Conservation (phyloP, 1,140 invertebrate species). For the Globodera ellingtonae region DNA sequence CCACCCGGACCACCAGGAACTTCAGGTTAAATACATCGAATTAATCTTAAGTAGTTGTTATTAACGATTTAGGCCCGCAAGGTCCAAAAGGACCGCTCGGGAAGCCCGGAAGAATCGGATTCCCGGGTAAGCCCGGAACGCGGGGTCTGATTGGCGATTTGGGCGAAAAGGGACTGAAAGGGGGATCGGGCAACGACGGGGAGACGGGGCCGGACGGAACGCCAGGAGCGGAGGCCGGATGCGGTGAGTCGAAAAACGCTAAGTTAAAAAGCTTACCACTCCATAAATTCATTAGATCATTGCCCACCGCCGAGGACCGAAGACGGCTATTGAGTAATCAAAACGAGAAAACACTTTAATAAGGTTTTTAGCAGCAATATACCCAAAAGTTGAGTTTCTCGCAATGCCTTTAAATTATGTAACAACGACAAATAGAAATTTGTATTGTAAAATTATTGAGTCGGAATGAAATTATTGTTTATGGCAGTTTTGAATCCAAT, state of each 20-base stretch:
- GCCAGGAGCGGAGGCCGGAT: constrained; percentile 15
- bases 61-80: background rate
- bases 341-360: background rate
- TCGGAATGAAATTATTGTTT: constrained; percentile 5
- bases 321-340: constrained; percentile 24
- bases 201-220: constrained; percentile 7
- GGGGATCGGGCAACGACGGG: constrained; percentile 12
- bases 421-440: background rate
- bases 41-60: background rate
- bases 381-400: too few species aligned
- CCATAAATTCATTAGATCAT: constrained; percentile 2
- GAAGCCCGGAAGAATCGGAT: constrained; percentile 11
- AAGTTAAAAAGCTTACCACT: background rate
- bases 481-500: background rate
- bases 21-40: background rate
- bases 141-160: constrained; percentile 12
- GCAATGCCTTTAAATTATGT: too few species aligned
- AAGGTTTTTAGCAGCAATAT: too few species aligned
- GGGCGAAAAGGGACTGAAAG: constrained; percentile 12
- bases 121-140: background rate
- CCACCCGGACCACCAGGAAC: constrained; percentile 16
- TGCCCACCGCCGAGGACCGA: constrained; percentile 26
- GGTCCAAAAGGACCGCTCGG: constrained; percentile 2
- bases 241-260: background rate
- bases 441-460: constrained; percentile 10